Conservation (phyloP, 2,797 vertebrate species). For the Pteropus rufus region DNA sequence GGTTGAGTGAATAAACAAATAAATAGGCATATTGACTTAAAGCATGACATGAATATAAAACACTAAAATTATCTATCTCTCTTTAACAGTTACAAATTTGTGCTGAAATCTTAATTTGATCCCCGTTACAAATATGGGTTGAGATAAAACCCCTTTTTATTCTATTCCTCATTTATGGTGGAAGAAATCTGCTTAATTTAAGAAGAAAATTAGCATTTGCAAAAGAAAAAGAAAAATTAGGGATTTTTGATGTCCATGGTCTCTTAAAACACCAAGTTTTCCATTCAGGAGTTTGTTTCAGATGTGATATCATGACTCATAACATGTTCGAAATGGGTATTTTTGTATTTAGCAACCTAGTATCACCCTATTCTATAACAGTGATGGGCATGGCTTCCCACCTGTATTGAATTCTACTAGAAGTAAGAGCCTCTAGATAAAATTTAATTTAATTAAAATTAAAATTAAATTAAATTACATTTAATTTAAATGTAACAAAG, state of each 20-base stretch:
- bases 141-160: neutral
- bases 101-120: conserved; percentile 18
- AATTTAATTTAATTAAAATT: neutral
- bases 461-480: neutral
- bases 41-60: neutral
- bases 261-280: neutral
- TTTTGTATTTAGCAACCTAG: neutral
- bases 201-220: neutral
- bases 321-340: neutral
- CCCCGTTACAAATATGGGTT: neutral
- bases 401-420: neutral
- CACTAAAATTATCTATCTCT: neutral
- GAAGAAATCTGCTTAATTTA: neutral
- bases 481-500: conserved; percentile 9
- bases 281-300: neutral
- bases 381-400: neutral
- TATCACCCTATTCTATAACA: neutral
- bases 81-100: neutral
- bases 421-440: neutral
- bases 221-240: neutral
- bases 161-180: neutral
- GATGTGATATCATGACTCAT: neutral
- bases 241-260: neutral
- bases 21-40: neutral
- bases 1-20: neutral